phyloP scores from a whole-genome alignment of 35 echinoderm and acorn worm species.

The Apostichopus parvimensis region DNA sequence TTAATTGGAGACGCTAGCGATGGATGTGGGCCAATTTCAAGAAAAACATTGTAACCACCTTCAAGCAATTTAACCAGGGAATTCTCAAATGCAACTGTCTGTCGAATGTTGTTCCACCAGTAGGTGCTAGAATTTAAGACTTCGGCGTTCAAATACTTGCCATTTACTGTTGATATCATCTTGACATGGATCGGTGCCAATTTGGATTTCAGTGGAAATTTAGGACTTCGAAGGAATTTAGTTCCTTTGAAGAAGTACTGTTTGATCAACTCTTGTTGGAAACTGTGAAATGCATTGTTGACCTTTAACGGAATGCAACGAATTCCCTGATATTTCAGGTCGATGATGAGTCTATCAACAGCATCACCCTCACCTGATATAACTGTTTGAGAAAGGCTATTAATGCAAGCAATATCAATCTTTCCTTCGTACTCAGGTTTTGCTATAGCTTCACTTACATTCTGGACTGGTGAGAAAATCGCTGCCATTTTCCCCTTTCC shows the following conservation, averaged over 20 bases:
- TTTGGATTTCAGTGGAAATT: neutral
- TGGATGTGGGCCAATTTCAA: conserved; percentile 67
- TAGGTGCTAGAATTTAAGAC: conserved; percentile 33
- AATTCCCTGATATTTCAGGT: conserved; percentile 42
- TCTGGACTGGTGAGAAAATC: neutral
- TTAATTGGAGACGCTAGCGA: conserved; percentile 53
- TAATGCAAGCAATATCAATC: conserved; percentile 74
- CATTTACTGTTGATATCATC: conserved; percentile 71
- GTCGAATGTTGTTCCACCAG: conserved; percentile 68
- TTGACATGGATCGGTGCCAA: conserved; percentile 8
- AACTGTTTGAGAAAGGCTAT: conserved; percentile 68
- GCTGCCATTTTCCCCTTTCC: conserved; percentile 77
- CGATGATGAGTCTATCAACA: conserved; percentile 39
- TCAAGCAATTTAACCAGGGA: conserved; percentile 38
- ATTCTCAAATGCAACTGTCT: conserved; percentile 48
- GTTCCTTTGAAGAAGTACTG: conserved; percentile 28
- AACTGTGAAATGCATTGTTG: conserved; percentile 85
- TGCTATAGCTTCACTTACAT: neutral
- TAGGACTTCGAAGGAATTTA: neutral
- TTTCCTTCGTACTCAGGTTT: neutral
- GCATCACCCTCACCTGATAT: conserved; percentile 55
- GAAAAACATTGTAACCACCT: conserved; percentile 51
- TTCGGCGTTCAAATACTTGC: conserved; percentile 9
- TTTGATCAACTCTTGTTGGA: conserved; percentile 75
- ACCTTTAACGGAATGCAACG: conserved; percentile 65